Evolutionary conservation across 2,888 invertebrate genomes (phyloP).

Genomic region (Drosophila melanosoma): DNA sequence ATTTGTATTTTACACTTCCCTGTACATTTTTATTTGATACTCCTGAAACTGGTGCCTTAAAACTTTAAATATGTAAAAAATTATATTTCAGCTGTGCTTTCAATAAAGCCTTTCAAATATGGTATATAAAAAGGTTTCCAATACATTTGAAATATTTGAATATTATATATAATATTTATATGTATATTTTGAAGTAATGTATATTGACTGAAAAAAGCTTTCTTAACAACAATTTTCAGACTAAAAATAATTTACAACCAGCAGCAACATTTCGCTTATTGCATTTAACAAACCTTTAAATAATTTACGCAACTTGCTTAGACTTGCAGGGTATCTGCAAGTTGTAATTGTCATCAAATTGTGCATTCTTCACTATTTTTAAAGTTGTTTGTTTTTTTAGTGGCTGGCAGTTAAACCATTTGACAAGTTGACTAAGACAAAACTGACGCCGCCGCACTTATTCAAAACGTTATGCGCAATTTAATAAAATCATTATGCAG

Average conservation of each 20-base stretch:
- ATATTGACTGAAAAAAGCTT: too few relatives aligned
- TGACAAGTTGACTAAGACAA: slow-evolving; percentile 65
- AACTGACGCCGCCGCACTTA: slow-evolving; percentile 64
- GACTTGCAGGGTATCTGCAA: slow-evolving; percentile 13
- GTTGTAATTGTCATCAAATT: neutral
- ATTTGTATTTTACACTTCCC: too few relatives aligned
- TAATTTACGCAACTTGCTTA: too few relatives aligned
- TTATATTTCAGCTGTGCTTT: neutral
- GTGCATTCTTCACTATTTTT: slow-evolving; percentile 32
- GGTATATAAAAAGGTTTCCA: too few relatives aligned
- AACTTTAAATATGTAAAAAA: neutral
- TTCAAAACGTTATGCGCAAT: slow-evolving; percentile 68
- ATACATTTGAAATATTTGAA: too few relatives aligned
- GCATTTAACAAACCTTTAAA: too few relatives aligned
- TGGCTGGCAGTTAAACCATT: slow-evolving; percentile 57
- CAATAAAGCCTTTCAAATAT: neutral
- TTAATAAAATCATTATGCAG: slow-evolving; percentile 77
- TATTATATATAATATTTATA: too few relatives aligned
- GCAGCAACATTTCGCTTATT: too few relatives aligned
- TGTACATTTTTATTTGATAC: neutral
- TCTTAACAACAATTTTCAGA: too few relatives aligned
- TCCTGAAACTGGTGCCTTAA: neutral
- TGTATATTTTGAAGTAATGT: too few relatives aligned
- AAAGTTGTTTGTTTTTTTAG: slow-evolving; percentile 15
- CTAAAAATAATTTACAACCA: too few relatives aligned